A percentile compares a stretch with the other conserved stretches of the same genome.
Conservation (phyloP, 2,888 invertebrate genomes). For the Agrochola circellaris region DNA sequence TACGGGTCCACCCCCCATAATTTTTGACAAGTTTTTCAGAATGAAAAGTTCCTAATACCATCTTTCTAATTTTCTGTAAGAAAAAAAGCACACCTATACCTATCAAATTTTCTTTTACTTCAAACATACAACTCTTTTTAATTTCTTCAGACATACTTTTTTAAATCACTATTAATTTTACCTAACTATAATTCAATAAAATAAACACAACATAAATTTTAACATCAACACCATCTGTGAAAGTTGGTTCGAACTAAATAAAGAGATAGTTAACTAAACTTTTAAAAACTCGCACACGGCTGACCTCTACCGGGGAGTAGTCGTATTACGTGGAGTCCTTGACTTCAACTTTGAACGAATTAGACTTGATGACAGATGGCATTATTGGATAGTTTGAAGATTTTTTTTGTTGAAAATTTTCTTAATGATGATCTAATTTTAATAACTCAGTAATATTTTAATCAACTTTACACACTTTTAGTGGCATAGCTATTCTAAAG, state of each 20-base stretch:
- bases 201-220: constrained; percentile 12
- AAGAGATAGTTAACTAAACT: constrained; percentile 74
- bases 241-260: constrained; percentile 78
- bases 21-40: neutral
- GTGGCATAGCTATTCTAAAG: neutral
- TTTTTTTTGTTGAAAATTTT: neutral
- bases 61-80: neutral
- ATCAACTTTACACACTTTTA: neutral
- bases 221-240: constrained; percentile 82
- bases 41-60: neutral
- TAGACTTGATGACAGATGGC: constrained; percentile 82
- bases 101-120: neutral
- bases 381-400: constrained; percentile 44
- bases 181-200: neutral
- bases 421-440: neutral
- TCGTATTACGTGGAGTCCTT: constrained; percentile 71
- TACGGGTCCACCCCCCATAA: neutral
- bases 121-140: neutral
- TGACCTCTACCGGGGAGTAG: constrained; percentile 87
- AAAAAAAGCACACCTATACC: neutral
- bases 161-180: neutral
- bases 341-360: constrained; percentile 65
- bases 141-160: neutral
- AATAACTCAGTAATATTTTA: neutral
- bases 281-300: constrained; percentile 72